Evolutionary conservation across 2,797 vertebrate genomes (phyloP), one percentile per base, ranked within the genome.

Genomic region (Leptodactylus fallax): DNA sequence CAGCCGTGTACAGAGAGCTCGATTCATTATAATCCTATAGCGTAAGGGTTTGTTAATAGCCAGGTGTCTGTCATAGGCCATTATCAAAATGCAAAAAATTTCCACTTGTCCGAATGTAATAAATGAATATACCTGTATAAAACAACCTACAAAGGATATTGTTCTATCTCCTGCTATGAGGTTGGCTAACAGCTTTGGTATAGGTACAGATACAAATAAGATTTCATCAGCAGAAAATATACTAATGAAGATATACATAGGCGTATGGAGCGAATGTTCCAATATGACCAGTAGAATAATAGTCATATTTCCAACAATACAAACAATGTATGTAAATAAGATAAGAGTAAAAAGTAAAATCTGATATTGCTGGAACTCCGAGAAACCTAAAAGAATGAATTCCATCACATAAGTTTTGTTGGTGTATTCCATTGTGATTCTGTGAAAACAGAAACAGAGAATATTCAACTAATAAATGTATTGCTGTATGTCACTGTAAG

Each of bases 171-270:
- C 45, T 53, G 55, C 13, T 6, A 88, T 58, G 1, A 85, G 19
- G 21, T 21, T 85, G 10, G n/a, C 67, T 45, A 88, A 69, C 1
- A 85, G 77, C 45, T 88, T 88, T 13, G 83, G 83, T 47, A 81
- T 53, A 10, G 77, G 51, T 1, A 85, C 67, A n/a, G 87, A 88
- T 0, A 88, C 83, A 67, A 88, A 85, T 21, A 81, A 53, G 0
- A 88, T 81, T 81, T 88, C 83, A 13, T 80, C 53, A n/a, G 47
- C 4, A 25, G 83, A 9, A 74, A 88, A 88, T 45, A 51, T 14
- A 25, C 77, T 76, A 14, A 88, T 88, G 72, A 88, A 88, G 53
- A 74, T 76, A 27, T 85, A 88, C 76, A 88, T 88, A 13, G 82
- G 83, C 0, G 19, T 80, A n/a, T 88, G 81, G 13, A 88, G 87